Percentiles rank a stretch among this genome's conserved stretches.
Evolutionary conservation across 1,140 invertebrate genomes (phyloP).

Genomic region (Nomia melanderi): DNA sequence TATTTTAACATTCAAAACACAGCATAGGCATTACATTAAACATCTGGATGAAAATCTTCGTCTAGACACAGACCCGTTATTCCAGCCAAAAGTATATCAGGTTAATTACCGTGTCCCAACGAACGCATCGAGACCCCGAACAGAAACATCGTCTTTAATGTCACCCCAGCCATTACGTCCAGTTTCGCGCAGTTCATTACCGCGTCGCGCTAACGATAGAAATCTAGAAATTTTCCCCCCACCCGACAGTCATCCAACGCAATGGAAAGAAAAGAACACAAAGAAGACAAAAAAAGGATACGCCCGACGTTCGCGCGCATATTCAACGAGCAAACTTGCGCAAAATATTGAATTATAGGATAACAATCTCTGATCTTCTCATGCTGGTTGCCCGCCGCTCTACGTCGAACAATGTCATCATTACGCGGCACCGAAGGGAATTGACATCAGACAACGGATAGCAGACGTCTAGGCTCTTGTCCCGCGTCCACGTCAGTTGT

Average conservation of each 20-base stretch:
- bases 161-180: not conserved
- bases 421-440: not conserved
- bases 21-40: too few relatives aligned
- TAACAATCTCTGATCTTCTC: not conserved
- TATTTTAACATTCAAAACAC: too few relatives aligned
- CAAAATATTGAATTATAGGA: slow-evolving; percentile 2
- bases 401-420: slow-evolving; percentile 10
- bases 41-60: too few relatives aligned
- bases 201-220: not conserved
- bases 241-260: not conserved
- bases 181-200: slow-evolving; percentile 1
- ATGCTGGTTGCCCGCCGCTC: not conserved
- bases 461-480: not conserved
- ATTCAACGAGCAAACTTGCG: not conserved
- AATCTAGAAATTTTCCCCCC: not conserved
- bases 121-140: not conserved
- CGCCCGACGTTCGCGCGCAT: too few relatives aligned
- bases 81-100: not conserved
- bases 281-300: not conserved
- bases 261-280: too few relatives aligned
- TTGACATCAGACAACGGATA: not conserved
- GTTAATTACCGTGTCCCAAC: not conserved
- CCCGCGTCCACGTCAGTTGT: not conserved
- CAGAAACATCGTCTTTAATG: not conserved
- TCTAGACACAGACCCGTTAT: too few relatives aligned